Evolutionary conservation across 2,113 vertebrate species (phyloP), one percentile per base, ranked within the genome.

Genomic region (Halichoerus grypus): DNA sequence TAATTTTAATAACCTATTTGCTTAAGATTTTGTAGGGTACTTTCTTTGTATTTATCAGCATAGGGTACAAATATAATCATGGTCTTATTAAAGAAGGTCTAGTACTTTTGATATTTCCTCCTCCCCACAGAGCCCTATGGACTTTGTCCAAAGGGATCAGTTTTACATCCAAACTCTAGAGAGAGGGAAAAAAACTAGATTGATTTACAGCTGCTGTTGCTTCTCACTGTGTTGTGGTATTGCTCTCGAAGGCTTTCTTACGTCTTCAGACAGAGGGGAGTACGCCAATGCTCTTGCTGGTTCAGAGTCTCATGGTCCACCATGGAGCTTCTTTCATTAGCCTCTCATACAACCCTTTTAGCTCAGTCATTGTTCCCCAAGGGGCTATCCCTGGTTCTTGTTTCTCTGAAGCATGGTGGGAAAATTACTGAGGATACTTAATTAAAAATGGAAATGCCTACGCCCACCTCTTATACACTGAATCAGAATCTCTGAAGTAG

Each of bases 11-110:
- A 90, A 22, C n/a, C 33, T n/a, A 5, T 33, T 82, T 81, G 51
- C 63, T 81, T 80, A 67, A 57, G 51, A 74, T 91, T 84, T 96
- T n/a, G 55, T 69, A 61, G 67, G 77, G 46, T 86, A 65, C 26
- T 12, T 51, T 33, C 49, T 77, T 63, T 76, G 33, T 74, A 5
- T 10, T 95, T 57, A 24, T 71, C 22, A 55, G 31, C n/a, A 51
- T 19, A 13, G 53, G 19, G n/a, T 85, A 67, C 36, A 51, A 18
- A 59, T 51, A 36, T 4, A n/a, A 22, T 53, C n/a, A 42, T 49
- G 31, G 0, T 57, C 19, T 82, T 3, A 1, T 59, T 72, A 67
- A 46, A 9, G 33, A 12, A 49, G 77, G 72, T 51, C 51, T 24
- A 53, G 42, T 46, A 10, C 59, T 67, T 95, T 83, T 59, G 76